Percentiles rank a stretch among this genome's conserved stretches.
Evolutionary conservation across 2,888 invertebrate species (phyloP).

Genomic region (Tinea pellionella): DNA sequence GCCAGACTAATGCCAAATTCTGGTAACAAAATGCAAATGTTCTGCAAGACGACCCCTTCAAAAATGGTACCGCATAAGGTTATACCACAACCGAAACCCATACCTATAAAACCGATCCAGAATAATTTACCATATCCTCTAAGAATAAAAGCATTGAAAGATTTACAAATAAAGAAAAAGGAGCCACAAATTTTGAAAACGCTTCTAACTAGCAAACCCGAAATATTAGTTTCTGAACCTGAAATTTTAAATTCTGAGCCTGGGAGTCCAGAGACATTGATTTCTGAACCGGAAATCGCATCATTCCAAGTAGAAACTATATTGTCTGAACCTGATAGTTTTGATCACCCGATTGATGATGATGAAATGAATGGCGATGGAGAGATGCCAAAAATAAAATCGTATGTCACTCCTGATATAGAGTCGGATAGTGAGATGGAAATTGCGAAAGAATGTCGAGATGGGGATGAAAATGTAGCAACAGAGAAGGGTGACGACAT

Average conservation of each 20-base stretch:
- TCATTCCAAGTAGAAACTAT: constrained; percentile 65
- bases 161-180: constrained; percentile 61
- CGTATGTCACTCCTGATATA: constrained; percentile 60
- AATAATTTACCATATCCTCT: constrained; percentile 59
- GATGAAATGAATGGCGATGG: constrained; percentile 35
- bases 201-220: constrained; percentile 55
- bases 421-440: constrained; percentile 64
- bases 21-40: constrained; percentile 52
- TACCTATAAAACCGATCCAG: constrained; percentile 40
- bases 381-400: constrained; percentile 38
- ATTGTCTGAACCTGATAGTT: constrained; percentile 54
- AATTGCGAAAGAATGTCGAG: constrained; percentile 13
- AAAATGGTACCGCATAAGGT: constrained; percentile 42
- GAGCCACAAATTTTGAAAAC: constrained; percentile 66
- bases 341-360: constrained; percentile 32
- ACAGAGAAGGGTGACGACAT: not conserved
- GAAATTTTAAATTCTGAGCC: constrained; percentile 63
- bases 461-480: constrained; percentile 10
- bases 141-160: constrained; percentile 62
- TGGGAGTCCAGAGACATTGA: constrained; percentile 61
- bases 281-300: constrained; percentile 63
- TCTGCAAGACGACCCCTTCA: constrained; percentile 35
- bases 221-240: constrained; percentile 57
- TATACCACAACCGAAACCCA: constrained; percentile 44
- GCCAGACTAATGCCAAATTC: constrained; percentile 62